These are phyloP conservation scores for Chaitophorus viminalis DNA, from an alignment of 2,888 invertebrate genomes.

Conservation along the genomic window DNA sequence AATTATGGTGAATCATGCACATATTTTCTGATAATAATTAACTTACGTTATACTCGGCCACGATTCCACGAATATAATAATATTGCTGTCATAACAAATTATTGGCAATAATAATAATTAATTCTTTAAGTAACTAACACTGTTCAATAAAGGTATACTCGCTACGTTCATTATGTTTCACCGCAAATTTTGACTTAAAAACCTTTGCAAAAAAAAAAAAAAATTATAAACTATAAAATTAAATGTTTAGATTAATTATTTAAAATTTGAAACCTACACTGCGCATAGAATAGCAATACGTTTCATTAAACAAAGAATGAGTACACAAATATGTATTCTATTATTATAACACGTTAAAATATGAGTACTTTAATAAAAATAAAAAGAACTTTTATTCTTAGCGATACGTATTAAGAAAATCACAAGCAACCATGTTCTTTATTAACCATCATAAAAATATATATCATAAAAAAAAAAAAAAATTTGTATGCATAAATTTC, in stretches of 20 bases:
- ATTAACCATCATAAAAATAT: neutral
- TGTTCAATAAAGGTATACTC: no score
- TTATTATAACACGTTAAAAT: neutral
- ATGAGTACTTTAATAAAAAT: slow-evolving; percentile 28
- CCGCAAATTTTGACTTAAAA: neutral
- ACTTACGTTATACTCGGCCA: no score
- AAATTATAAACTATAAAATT: neutral
- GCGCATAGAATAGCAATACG: no score
- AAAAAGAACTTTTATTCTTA: neutral
- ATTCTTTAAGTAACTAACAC: no score
- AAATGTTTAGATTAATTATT: neutral
- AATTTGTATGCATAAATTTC: neutral
- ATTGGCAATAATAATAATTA: no score
- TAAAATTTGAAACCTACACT: neutral
- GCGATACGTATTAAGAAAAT: neutral
- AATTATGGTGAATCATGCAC: no score
- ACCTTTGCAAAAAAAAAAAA: neutral
- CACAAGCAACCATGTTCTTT: neutral
- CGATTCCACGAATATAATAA: no score
- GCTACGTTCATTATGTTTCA: neutral
- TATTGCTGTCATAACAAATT: no score
- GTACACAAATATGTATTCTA: neutral
- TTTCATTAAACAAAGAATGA: neutral
- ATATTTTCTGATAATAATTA: no score
- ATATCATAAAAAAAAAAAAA: neutral